Base-by-base conservation (phyloP, 2,797 vertebrate genomes). In the Melanotaenia maccullochi region DNA sequence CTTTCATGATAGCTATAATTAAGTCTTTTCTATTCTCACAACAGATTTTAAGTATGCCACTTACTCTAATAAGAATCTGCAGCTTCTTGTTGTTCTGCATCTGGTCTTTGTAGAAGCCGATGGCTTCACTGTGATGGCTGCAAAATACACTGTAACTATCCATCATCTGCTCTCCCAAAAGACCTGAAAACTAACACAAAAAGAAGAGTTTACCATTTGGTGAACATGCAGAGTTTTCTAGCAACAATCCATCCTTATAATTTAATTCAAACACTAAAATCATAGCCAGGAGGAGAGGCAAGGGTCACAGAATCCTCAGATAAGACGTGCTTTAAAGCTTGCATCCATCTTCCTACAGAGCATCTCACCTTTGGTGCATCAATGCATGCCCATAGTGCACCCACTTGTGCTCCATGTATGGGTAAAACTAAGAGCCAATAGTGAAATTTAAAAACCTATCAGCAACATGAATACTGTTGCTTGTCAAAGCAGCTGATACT, bases 51-150 rank as follows among this genome's bases (percentile, higher is more conserved):
- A 11, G 5, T 0, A 3, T 7, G 47, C 1, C 14, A 0, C 88
- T 94, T 90, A 99, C 98, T 94, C 93, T 95, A 20, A 96, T 95
- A 32, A 96, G 84, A 77, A 86, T 90, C 76, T 97, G 97, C 66
- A 99, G 94, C 83, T 97, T 98, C 90, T 97, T 99, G 92, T 93
- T 98, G 83, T 90, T 97, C 84, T 97, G 96, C 60, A 97, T 76
- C 61, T 96, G 91, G 32, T 97, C 94, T 87, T 98, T 99, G 78
- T 96, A 99, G 72, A 94, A 91, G 84, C 80, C 88, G 68, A 96
- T 83, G 0, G 96, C 95, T 42, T 97, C 96, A 0, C 68, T 95
- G 67, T 97, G 95, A 75, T 92, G 93, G 20, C 96, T 90, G 61
- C 98, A 99, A 85, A 98, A 99, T 16, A 93, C 8, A 0, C 96